Conservation (phyloP, 2,113 vertebrate genomes). For the Emydocephalus ijimae region DNA sequence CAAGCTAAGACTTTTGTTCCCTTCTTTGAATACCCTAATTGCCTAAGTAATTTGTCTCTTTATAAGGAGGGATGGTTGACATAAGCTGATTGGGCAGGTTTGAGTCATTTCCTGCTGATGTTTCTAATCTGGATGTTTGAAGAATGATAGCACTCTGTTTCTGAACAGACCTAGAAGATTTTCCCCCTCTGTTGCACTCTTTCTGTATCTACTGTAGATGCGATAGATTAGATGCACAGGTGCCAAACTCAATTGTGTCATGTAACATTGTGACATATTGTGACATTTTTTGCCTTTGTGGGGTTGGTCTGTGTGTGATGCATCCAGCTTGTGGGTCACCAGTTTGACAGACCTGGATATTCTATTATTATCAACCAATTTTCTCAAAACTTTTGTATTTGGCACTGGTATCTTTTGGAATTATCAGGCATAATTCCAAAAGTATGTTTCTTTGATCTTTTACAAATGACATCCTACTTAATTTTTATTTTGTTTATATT, state of each 20-base stretch:
- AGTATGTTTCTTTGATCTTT: neutral
- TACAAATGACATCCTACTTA: neutral
- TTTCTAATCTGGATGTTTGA: neutral
- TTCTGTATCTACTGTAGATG: neutral
- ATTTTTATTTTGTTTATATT: neutral
- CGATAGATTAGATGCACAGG: neutral
- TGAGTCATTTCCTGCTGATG: neutral
- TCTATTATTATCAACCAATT: neutral
- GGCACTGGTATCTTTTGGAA: neutral
- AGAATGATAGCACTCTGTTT: neutral
- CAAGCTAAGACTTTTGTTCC: conserved; percentile 16
- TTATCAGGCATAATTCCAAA: neutral
- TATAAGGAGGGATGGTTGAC: conserved; percentile 24
- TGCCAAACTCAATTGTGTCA: too few relatives aligned
- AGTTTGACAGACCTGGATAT: neutral
- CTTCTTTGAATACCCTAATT: conserved; percentile 3
- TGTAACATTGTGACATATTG: too few relatives aligned
- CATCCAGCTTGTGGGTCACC: too few relatives aligned
- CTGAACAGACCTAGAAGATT: neutral
- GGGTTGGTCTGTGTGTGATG: too few relatives aligned
- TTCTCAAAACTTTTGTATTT: neutral
- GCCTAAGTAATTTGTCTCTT: conserved; percentile 15
- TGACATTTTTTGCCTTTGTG: too few relatives aligned
- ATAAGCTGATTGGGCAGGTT: neutral
- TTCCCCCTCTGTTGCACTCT: neutral